Evolutionary conservation across 1,140 invertebrate species (phyloP), one percentile per base, ranked within the genome.

Genomic region (Lerema accius): DNA sequence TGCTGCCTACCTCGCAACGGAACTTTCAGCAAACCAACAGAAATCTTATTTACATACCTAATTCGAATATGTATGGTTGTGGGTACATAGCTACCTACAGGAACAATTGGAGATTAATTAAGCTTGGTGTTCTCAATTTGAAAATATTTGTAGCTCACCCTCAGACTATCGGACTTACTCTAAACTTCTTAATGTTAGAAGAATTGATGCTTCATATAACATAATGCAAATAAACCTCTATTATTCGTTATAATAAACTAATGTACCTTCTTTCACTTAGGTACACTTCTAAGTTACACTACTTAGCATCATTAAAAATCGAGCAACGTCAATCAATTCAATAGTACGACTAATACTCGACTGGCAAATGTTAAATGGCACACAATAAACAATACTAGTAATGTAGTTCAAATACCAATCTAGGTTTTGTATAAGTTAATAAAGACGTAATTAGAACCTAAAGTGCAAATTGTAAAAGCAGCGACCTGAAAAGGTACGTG

Each of bases 1-100:
- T 71, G 72, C 71, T 74, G 73, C 67, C 67, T 70, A 75, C 82
- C 77, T 81, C 77, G 67, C 65, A 67, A 69, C 72, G 78, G 69
- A 75, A 82, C 69, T 78, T 76, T 69, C 67, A 76, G 59, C 64
- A 67, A 65, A 63, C 46, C 60, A 67, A 55, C 40, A 48, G 46
- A 65, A 58, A 65, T 64, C 69, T 69, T 71, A 65, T 74, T 73
- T 66, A 64, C 46, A 69, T 46, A 67, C 28, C 28, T 63, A 63
- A 58, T 58, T 46, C 55, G 4, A 58, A 58, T 58, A 46, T 62
- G 19, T 19, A 51, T 42, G 19, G 15, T 11, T 50, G 1, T 40
- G 13, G 13, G 45, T 62, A 23, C 13, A 32, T 23, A 23, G 19
- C 19, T 23, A 5, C 5, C 19, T 23, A 7, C 28, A 32, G 28